Evolutionary conservation across 1,140 invertebrate genomes (phyloP).

Genomic region (Parasteatoda tepidariorum): DNA sequence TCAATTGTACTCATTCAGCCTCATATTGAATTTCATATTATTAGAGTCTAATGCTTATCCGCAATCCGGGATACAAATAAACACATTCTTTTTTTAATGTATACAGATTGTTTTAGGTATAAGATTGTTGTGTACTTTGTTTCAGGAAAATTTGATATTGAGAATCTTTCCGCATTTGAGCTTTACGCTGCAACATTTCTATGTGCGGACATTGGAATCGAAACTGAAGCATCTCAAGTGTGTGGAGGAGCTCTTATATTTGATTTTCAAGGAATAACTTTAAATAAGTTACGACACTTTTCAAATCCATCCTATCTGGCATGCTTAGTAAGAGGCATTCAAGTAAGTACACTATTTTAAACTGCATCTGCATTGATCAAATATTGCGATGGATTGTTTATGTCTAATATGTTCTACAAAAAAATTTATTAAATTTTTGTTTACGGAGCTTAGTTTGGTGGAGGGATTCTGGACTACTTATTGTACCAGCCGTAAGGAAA

Average conservation of each 20-base stretch:
- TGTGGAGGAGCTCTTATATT: background rate
- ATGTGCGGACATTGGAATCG: background rate
- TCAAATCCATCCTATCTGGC: background rate
- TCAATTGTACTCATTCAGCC: background rate
- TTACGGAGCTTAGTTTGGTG: too few species aligned
- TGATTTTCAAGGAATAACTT: background rate
- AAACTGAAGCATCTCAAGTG: background rate
- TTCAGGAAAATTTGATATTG: background rate
- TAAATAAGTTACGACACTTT: background rate
- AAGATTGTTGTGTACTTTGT: too few species aligned
- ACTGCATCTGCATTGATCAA: too few species aligned
- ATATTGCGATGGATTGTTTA: too few species aligned
- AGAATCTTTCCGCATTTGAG: background rate
- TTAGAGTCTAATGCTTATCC: background rate
- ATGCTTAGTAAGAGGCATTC: background rate
- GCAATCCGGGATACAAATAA: too few species aligned
- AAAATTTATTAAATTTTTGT: too few species aligned
- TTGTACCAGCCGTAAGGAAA: too few species aligned
- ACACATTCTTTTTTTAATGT: too few species aligned
- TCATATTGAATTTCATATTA: background rate
- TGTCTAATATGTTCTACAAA: too few species aligned
- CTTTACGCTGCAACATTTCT: background rate
- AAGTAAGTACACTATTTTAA: conserved; percentile 8
- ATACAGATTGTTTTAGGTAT: too few species aligned
- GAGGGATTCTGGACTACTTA: too few species aligned